Evolutionary conservation across 2,113 vertebrate species (phyloP).

Genomic region (Bagarius yarrelli): DNA sequence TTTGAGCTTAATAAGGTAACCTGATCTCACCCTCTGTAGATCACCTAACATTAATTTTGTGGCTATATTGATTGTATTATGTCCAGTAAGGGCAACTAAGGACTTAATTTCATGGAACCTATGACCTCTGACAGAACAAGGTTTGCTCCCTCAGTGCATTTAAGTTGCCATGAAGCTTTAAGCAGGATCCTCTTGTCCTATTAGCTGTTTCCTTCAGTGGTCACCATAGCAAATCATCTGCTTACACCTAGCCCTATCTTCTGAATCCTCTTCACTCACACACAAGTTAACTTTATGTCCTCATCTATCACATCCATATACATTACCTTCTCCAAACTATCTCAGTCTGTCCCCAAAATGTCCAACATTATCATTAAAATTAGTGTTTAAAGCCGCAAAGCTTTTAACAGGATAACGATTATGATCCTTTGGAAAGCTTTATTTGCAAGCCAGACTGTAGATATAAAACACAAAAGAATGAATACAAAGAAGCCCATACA

Average conservation of each 20-base stretch:
- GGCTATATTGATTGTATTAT: constrained; percentile 9
- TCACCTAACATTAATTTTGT: constrained; percentile 6
- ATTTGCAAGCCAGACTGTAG: neutral
- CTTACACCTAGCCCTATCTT: no score
- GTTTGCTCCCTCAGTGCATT: neutral
- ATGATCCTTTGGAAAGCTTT: neutral
- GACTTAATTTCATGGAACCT: neutral
- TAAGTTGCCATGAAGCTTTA: neutral
- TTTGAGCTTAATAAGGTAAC: constrained; percentile 38
- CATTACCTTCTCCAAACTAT: no score
- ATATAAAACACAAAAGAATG: neutral
- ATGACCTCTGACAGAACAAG: neutral
- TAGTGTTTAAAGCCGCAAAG: neutral
- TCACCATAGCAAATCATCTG: no score
- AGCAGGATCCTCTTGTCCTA: no score
- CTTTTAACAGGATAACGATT: no score
- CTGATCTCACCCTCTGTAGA: constrained; percentile 33
- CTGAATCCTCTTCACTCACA: no score
- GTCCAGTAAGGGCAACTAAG: constrained; percentile 20
- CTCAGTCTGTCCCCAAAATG: no score
- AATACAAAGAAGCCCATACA: neutral
- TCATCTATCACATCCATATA: no score
- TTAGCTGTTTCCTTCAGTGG: no score
- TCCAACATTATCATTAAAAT: no score
- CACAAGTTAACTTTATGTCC: no score